A percentile compares a stretch with the other conserved stretches of the same genome.
These are phyloP conservation scores for Drosophila miranda DNA, from an alignment of 1,140 invertebrate species.

Conservation along the genomic window DNA sequence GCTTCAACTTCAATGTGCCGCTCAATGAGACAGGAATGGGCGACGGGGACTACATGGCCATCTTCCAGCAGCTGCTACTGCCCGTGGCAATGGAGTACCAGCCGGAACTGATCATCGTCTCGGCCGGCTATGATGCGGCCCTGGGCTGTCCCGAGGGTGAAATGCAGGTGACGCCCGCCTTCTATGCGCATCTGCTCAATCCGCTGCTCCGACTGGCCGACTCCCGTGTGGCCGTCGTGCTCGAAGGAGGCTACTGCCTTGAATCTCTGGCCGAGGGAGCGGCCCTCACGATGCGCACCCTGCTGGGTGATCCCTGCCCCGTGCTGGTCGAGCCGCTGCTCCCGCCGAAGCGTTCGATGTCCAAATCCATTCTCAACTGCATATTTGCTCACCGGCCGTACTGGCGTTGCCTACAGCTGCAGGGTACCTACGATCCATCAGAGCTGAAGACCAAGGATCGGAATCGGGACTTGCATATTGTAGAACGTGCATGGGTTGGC, in stretches of 20 bases:
- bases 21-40: slow-evolving; percentile 92
- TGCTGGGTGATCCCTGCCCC: slow-evolving; percentile 93
- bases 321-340: slow-evolving; percentile 85
- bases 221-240: slow-evolving; percentile 90
- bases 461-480: slow-evolving; percentile 49
- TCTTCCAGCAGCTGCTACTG: slow-evolving; percentile 94
- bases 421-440: slow-evolving; percentile 85
- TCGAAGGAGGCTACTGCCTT: slow-evolving; percentile 97
- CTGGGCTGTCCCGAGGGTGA: slow-evolving; percentile 95
- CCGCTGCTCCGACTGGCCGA: slow-evolving; percentile 88
- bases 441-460: slow-evolving; percentile 44
- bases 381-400: slow-evolving; percentile 89
- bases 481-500: slow-evolving; percentile 77
- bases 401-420: slow-evolving; percentile 93
- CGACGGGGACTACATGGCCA: slow-evolving; percentile 94
- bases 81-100: slow-evolving; percentile 96
- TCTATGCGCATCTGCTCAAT: slow-evolving; percentile 92
- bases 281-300: slow-evolving; percentile 90
- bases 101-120: slow-evolving; percentile 93
- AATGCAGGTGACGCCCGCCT: slow-evolving; percentile 94
- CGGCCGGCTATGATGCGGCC: slow-evolving; percentile 95
- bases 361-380: slow-evolving; percentile 90
- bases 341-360: slow-evolving; percentile 85
- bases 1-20: slow-evolving; percentile 97
- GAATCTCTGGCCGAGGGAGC: slow-evolving; percentile 94